Evolutionary conservation across 1,140 invertebrate genomes (phyloP).

Genomic region (Dendroctonus valens): DNA sequence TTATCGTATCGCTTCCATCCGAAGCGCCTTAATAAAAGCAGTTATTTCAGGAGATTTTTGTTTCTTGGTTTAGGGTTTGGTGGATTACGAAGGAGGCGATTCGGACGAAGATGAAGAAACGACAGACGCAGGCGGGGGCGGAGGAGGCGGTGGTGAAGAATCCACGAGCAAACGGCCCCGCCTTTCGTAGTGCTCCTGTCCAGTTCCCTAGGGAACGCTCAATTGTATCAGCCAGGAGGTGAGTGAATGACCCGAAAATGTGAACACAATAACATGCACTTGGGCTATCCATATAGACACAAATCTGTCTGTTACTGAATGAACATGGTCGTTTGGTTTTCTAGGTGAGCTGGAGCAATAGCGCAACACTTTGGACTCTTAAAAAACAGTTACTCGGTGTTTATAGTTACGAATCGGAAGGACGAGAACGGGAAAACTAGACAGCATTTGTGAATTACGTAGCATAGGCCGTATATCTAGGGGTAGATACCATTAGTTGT

Average conservation of each 20-base stretch:
- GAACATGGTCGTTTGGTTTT: too few relatives aligned
- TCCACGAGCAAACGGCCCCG: constrained; percentile 61
- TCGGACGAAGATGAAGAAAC: constrained; percentile 86
- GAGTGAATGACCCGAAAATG: neutral
- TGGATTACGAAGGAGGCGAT: constrained; percentile 94
- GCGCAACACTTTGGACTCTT: neutral
- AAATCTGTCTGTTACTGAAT: too few relatives aligned
- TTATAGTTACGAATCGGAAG: constrained; percentile 34
- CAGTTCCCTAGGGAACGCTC: constrained; percentile 18
- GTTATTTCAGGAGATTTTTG: neutral
- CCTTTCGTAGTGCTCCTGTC: constrained; percentile 56
- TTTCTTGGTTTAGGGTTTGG: constrained; percentile 68
- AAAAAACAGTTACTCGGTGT: constrained; percentile 30
- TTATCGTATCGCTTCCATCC: too few relatives aligned
- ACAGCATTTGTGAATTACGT: constrained; percentile 43
- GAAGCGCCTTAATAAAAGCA: too few relatives aligned
- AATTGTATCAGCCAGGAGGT: constrained; percentile 27
- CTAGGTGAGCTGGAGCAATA: constrained; percentile 25
- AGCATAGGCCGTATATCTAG: constrained; percentile 47
- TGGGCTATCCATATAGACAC: too few relatives aligned
- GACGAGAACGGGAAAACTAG: constrained; percentile 5
- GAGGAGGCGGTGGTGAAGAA: constrained; percentile 21
- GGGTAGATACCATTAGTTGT: constrained; percentile 45
- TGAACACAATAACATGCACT: too few relatives aligned
- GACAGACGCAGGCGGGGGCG: constrained; percentile 46